Evolutionary conservation across 2,888 invertebrate species (phyloP), one percentile per base, ranked within the genome.

Genomic region (Bhutanitis thaidina): DNA sequence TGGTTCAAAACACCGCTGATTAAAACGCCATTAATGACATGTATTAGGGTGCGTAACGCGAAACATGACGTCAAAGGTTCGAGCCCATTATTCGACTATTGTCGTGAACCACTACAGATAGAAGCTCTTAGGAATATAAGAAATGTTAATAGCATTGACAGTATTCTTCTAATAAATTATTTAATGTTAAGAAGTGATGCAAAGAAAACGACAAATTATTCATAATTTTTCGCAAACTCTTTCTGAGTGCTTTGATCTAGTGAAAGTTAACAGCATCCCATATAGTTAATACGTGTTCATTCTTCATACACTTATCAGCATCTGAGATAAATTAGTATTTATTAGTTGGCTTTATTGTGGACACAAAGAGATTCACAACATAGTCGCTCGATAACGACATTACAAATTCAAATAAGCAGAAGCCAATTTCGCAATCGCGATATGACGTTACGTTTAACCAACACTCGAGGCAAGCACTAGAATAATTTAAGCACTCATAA

Each of bases 181-280:
- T 27, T 8, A 70, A 67, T 57, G 61, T 55, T 55, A 53, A 61
- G 64, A 60, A 78, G 80, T 77, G 80, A 78, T 77, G 62, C 74
- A 77, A 70, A 67, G 73, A 71, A 75, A 77, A 71, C 74, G 76
- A 73, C n/a, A 66, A 71, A 74, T 76, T 32, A 16, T 32, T 12
- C 5, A n/a, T 20, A 32, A 12, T 15, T 3, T 29, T 27, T 79
- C 67, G 82, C 80, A 58, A 78, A 76, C 70, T 73, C 78, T 58
- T 59, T 70, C 71, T 64, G 63, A 61, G 62, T 64, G 30, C 65
- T 67, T 65, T 67, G 69, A 74, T 73, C 67, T 71, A 80, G 87
- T 81, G 87, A 88, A 87, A 88, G 88, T 82, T 62, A 59, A 57
- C 58, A 50, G 48, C 57, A 63, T 59, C 58, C 62, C 44, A 30